Evolutionary conservation across 2,797 vertebrate species (phyloP), one percentile per base, ranked within the genome.

Genomic region (Sebastes variabilis): DNA sequence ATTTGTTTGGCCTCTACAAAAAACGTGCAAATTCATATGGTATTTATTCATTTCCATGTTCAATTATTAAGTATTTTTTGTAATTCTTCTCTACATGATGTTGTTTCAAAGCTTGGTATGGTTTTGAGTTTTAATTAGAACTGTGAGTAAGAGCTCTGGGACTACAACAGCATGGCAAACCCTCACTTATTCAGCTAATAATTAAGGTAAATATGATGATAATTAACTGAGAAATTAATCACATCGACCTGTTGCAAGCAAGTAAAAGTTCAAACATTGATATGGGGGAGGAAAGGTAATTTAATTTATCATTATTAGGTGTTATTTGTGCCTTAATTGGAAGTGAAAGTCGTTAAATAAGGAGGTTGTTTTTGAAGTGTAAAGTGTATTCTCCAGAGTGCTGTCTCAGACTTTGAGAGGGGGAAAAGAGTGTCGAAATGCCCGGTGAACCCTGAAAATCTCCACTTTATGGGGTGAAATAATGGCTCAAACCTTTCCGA

Each of bases 51-150:
- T 49, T n/a, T 30, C 2, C 10, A 25, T 96, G 94, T 96, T 98
- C 97, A 42, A 42, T 42, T 42, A 42, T 42, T 42, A 42, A 42
- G 38, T 42, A 16, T 42, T 42, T 38, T 42, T 2, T 42, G 38
- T 42, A 42, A 42, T 6, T 42, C 38, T 42, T 42, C 38, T 1
- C 13, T 42, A 42, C 14, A 42, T 42, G 38, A 42, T 16, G 38
- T 0, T 20, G 3, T 49, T 49, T 49, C 18, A 49, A 20, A 42
- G 38, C 38, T 42, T 7, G 38, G 6, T 42, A 42, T 42, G 38
- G 38, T 42, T 16, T 42, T 97, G 97, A 97, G 96, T 96, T 97
- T 97, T 98, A 98, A 98, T 98, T 97, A 97, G 96, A 97, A 96
- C 94, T 96, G 96, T 95, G 96, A 95, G 94, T 96, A 96, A 95